Evolutionary conservation across 1,140 invertebrate species (phyloP).

Genomic region (Lineus longissimus): DNA sequence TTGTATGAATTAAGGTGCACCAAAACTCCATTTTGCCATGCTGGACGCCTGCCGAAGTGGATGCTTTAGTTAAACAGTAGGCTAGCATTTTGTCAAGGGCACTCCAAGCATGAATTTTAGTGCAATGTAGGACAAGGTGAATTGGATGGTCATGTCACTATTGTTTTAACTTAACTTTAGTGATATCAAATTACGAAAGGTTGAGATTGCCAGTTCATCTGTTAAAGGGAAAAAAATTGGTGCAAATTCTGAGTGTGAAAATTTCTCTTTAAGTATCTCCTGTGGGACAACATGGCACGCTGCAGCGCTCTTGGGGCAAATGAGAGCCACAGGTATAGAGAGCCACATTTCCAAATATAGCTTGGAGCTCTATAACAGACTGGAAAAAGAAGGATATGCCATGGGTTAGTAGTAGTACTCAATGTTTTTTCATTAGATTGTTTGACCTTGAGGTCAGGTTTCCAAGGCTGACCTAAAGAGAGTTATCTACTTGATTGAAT

Average conservation of each 20-base stretch:
- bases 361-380: conserved; percentile 74
- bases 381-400: conserved; percentile 71
- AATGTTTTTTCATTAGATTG: too few relatives aligned
- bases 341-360: conserved; percentile 79
- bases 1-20: too few relatives aligned
- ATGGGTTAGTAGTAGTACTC: conserved; percentile 58
- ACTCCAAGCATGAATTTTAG: too few relatives aligned
- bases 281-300: conserved; percentile 81
- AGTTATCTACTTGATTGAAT: too few relatives aligned
- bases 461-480: neutral
- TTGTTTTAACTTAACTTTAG: too few relatives aligned
- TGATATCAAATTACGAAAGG: too few relatives aligned
- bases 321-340: conserved; percentile 76
- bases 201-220: neutral
- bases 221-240: neutral
- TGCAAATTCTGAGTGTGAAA: neutral
- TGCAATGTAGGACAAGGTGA: too few relatives aligned
- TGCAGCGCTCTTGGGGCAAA: conserved; percentile 77
- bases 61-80: too few relatives aligned
- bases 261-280: conserved; percentile 64
- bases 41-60: too few relatives aligned
- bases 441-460: neutral
- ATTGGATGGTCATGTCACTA: too few relatives aligned
- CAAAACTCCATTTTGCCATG: too few relatives aligned
- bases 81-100: too few relatives aligned